Percentiles rank a stretch among this genome's conserved stretches.
Evolutionary conservation across 2,113 vertebrate species (phyloP).

Genomic region (Triplophysa siluroides): DNA sequence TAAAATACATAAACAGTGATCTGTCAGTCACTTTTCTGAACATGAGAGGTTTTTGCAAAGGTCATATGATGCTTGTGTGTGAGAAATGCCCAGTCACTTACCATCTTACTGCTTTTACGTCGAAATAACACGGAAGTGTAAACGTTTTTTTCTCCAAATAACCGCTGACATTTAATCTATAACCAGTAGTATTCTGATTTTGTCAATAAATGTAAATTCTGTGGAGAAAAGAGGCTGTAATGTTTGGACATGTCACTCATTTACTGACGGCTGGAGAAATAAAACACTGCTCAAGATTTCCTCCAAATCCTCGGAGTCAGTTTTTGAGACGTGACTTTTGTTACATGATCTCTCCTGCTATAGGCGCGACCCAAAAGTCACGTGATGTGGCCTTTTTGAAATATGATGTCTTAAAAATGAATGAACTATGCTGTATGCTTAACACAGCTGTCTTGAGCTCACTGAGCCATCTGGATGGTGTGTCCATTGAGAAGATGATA

Average conservation of each 20-base stretch:
- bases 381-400: conserved; percentile 71
- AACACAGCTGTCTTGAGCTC: conserved; percentile 69
- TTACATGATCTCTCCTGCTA: conserved; percentile 29
- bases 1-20: too few species aligned
- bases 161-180: too few species aligned
- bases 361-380: conserved; percentile 41
- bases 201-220: too few species aligned
- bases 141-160: too few species aligned
- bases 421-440: conserved; percentile 73
- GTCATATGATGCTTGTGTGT: neutral
- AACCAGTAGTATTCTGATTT: too few species aligned
- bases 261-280: neutral
- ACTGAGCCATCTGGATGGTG: conserved; percentile 73
- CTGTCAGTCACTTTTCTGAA: neutral
- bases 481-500: conserved; percentile 63
- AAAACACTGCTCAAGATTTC: neutral
- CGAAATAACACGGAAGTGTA: too few species aligned
- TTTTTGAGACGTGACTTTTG: neutral
- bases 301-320: neutral
- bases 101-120: too few species aligned
- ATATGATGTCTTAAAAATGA: conserved; percentile 74
- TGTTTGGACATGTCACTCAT: too few species aligned
- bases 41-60: conserved; percentile 19
- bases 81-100: too few species aligned
- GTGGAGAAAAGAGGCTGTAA: too few species aligned